Base-by-base conservation (phyloP, 2,113 vertebrate genomes). In the Synodontis membranacea region DNA sequence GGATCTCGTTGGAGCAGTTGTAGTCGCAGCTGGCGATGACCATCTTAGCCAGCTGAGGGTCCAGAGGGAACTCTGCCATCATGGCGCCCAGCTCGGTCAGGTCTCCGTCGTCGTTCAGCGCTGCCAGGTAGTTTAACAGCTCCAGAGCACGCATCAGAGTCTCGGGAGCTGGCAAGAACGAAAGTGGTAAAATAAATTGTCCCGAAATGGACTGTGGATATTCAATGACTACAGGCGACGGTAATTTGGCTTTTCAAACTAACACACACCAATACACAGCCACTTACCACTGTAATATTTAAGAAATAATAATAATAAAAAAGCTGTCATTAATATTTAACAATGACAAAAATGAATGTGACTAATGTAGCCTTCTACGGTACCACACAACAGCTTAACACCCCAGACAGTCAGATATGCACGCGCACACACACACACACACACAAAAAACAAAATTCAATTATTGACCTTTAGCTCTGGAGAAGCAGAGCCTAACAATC, bases 1-100 rank as follows among this genome's bases (percentile, higher is more conserved):
- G 97, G 95, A 99, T 93, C 96, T 99, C 98, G 87, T 98, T 99
- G 93, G 97, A 99, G 93, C 98, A 99, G 96, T 99, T 99, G 96
- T 97, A 98, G 91, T 99, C 97, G 92, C 98, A 99, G 96, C 97
- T 98, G 94, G 97, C 97, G 92, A 99, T 99, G 94, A 99, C 97
- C 97, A 98, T 97, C 96, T 98, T 99, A 95, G 97, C 97, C 90
- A 99, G 96, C 90, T 99, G 97, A 85, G 98, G 98, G 94, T 99
- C 97, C 90, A 99, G 85, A 75, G 97, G 97, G 92, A 99, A 99
- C 92, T 99, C 97, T 28, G 98, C 98, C 98, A 99, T 99, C 97
- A 98, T 99, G 90, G 97, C 98, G 91, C 98, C 98, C 92, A 99
- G 94, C 92, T 99, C 97, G 4, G 97, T 99, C 93, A 99, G 94